Conservation (phyloP, 2,113 vertebrate genomes). For the cattle (Bos taurus) region ARS-UCD2.0 NC_037328.1:74303001-74303500, state of each 20-base stretch:
- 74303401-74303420: background rate
- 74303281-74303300: background rate
- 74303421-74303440: background rate
- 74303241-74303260: background rate
- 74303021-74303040: background rate
- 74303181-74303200: background rate
- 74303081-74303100: background rate
- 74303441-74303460: background rate
- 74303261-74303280: background rate
- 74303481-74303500: background rate
- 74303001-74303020: background rate
- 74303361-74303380: background rate
- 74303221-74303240: background rate
- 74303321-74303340: background rate
- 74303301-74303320: background rate
- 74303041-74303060: background rate
- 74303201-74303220: background rate
- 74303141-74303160: background rate
- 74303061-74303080: background rate
- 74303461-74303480: background rate
- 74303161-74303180: background rate
- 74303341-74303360: background rate
- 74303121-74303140: background rate
- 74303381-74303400: background rate
- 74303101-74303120: background rate